A percentile compares a stretch with the other conserved stretches of the same genome.
Evolutionary conservation across 2,797 vertebrate species (phyloP).

Genomic region (Artibeus jamaicensis): DNA sequence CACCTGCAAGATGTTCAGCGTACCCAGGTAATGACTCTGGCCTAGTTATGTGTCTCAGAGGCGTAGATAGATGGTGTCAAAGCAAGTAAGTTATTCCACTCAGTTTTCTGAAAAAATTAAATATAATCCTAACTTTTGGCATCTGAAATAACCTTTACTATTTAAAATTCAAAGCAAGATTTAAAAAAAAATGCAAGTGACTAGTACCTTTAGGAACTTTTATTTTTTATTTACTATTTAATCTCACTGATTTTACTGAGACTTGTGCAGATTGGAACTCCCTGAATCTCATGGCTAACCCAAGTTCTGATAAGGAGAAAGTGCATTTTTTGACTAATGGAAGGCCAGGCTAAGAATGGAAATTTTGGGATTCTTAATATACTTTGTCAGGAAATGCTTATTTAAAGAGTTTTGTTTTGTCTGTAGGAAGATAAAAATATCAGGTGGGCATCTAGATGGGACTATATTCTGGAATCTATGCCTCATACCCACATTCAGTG

Average conservation of each 20-base stretch:
- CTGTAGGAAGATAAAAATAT: slow-evolving; percentile 89
- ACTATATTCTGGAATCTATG: slow-evolving; percentile 97
- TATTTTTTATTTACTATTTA: slow-evolving; percentile 6
- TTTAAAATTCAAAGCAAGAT: slow-evolving; percentile 32
- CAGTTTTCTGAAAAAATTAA: not conserved
- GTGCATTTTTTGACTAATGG: not conserved
- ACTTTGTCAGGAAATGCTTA: slow-evolving; percentile 9
- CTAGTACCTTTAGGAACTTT: not conserved
- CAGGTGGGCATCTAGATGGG: slow-evolving; percentile 96
- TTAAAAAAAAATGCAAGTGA: not conserved
- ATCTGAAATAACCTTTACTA: slow-evolving; percentile 23
- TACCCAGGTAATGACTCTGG: not conserved
- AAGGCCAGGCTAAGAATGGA: not conserved
- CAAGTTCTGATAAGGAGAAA: not conserved
- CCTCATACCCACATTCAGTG: slow-evolving; percentile 96
- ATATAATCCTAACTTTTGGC: not conserved
- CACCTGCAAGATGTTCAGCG: not conserved
- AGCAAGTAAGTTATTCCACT: not conserved
- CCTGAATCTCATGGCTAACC: not conserved
- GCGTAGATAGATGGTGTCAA: not conserved
- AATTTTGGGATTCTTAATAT: not conserved
- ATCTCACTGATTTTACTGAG: slow-evolving; percentile 19
- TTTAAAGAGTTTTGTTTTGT: slow-evolving; percentile 11
- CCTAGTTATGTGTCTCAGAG: not conserved
- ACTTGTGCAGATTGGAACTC: not conserved